Evolutionary conservation across 1,140 invertebrate species (phyloP), one percentile per base, ranked within the genome.

Genomic region (Antheraea mylitta): DNA sequence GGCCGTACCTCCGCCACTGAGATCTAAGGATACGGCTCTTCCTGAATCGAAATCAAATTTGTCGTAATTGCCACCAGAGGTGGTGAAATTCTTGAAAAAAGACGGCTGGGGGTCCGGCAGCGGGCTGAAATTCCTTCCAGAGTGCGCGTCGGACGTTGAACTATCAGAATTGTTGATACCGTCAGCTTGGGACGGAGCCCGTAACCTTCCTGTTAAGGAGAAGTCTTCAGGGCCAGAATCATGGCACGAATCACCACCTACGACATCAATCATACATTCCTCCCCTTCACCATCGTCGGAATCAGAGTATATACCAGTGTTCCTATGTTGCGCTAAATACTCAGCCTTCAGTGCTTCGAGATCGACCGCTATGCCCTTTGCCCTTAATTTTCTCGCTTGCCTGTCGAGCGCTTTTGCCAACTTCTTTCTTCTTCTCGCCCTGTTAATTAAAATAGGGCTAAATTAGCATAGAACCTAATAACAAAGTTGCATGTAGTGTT

Each of bases 401-500:
- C 97, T 93, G 86, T 99, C 98, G 73, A 99, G 94, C 74, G 98
- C 97, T 92, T 99, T 99, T 81, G 97, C 94, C 80, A 99, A 93
- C 92, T 99, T 98, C 94, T 97, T 97, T 90, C 97, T 96, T 88
- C 96, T 94, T 83, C 97, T 95, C 75, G 98, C 97, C 71, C 96
- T 94, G 89, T 82, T 83, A 81, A 82, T 77, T 86, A 87, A 71
- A 79, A 78, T 80, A 89, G 87, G 86, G 87, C 87, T 80, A 79
- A 85, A 91, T 90, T 86, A 91, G 89, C 87, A 88, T 91, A 91
- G 87, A 88, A 91, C 80, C 87, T 86, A 69, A 84, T 83, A 78
- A 16, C 60, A 75, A 67, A 42, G 59, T 59, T 58, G 48, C 48
- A 59, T 13, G 18, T 16, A 53, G 45, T 10, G 13, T 6, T 53